Percentiles rank a stretch among this genome's conserved stretches.
These are phyloP conservation scores for Pristionchus pacificus DNA, from an alignment of 1,140 invertebrate species.

Conservation along the genomic window DNA sequence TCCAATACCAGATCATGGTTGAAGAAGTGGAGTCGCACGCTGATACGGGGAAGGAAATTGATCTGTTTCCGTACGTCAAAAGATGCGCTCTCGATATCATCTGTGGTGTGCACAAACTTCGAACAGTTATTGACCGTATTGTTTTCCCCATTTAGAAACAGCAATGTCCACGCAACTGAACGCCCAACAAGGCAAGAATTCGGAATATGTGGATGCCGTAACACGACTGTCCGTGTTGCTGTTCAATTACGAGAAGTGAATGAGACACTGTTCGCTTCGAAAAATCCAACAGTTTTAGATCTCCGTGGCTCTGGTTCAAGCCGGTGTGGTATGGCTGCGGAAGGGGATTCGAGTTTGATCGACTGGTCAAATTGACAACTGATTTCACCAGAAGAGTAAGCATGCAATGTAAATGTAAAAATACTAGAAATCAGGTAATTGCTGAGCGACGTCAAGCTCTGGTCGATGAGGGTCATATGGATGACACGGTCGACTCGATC, in stretches of 20 bases:
- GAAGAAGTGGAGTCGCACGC: constrained; percentile 66
- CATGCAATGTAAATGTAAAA: not conserved
- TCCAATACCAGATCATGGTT: constrained; percentile 67
- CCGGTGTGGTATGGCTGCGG: constrained; percentile 43
- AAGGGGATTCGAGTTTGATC: constrained; percentile 39
- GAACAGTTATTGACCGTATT: not conserved
- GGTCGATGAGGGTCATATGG: constrained; percentile 30
- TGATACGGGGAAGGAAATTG: constrained; percentile 64
- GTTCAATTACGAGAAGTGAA: not conserved
- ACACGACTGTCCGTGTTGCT: constrained; percentile 9
- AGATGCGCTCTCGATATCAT: constrained; percentile 81
- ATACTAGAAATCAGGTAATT: constrained; percentile 33
- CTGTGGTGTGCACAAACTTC: constrained; percentile 61
- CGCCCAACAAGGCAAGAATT: constrained; percentile 68
- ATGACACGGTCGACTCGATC: constrained; percentile 74
- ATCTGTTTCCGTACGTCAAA: constrained; percentile 73
- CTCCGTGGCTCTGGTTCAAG: constrained; percentile 46
- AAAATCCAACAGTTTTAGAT: constrained; percentile 46
- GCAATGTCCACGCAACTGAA: constrained; percentile 75
- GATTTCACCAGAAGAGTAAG: constrained; percentile 42
- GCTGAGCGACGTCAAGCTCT: constrained; percentile 21
- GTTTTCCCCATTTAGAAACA: constrained; percentile 62
- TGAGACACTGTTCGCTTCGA: constrained; percentile 66
- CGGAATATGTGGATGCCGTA: constrained; percentile 68
- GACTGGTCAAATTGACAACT: constrained; percentile 38